A percentile compares a stretch with the other conserved stretches of the same genome.
These are phyloP conservation scores for Margarornis squamiger DNA, from an alignment of 2,797 vertebrate species.

Conservation along the genomic window DNA sequence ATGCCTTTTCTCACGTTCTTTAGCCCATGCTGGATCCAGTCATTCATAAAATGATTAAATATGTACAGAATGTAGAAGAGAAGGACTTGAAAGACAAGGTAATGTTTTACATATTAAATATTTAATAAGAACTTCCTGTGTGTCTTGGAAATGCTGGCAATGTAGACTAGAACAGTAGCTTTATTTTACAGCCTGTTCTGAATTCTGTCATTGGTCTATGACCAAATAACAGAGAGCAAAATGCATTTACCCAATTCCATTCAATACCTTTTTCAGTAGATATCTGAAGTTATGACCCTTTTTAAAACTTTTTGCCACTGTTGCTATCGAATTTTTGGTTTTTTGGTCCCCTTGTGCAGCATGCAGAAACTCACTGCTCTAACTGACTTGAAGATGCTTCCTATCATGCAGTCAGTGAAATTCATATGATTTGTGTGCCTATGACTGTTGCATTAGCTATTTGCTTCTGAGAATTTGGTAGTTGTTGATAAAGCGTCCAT, in stretches of 20 bases:
- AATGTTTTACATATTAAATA: conserved; percentile 26
- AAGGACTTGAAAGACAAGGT: conserved; percentile 99
- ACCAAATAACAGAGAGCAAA: neutral
- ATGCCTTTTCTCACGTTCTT: conserved; percentile 12
- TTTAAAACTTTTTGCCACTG: neutral
- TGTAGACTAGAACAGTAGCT: neutral
- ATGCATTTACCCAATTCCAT: neutral
- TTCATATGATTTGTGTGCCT: neutral
- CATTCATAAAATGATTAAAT: conserved; percentile 97
- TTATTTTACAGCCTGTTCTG: neutral
- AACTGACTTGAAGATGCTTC: neutral
- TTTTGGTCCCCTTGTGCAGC: neutral
- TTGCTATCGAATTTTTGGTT: neutral
- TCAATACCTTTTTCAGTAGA: neutral
- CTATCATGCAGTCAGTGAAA: neutral
- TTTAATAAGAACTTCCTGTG: neutral
- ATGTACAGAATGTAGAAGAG: conserved; percentile 96
- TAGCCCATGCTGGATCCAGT: conserved; percentile 98
- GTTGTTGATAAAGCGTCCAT: neutral
- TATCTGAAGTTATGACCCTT: neutral
- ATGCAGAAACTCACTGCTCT: neutral
- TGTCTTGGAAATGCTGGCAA: neutral
- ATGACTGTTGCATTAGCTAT: neutral
- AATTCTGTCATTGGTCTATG: neutral
- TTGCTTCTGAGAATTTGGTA: neutral